A percentile compares a stretch with the other conserved stretches of the same genome.
Evolutionary conservation across 2,113 vertebrate genomes (phyloP).

Genomic region (Bujurquina vittata): DNA sequence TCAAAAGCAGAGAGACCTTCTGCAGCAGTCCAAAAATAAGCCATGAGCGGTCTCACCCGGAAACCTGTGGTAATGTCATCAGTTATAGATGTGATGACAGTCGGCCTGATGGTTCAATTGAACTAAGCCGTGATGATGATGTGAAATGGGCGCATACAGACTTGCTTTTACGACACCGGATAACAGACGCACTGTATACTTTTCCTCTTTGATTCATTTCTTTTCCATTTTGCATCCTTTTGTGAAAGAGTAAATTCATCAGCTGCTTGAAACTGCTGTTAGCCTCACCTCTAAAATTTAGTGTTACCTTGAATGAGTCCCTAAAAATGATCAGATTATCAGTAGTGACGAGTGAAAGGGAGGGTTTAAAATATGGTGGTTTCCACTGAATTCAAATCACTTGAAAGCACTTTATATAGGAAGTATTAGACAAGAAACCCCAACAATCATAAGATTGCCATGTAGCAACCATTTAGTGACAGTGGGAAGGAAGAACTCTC

Average conservation of each 20-base stretch:
- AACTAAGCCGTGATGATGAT: slow-evolving; percentile 23
- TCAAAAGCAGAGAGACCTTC: slow-evolving; percentile 40
- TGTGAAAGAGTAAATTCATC: neutral
- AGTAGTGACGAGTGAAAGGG: neutral
- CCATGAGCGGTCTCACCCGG: slow-evolving; percentile 38
- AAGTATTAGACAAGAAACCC: neutral
- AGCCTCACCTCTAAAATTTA: neutral
- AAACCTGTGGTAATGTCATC: slow-evolving; percentile 61
- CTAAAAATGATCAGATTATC: neutral
- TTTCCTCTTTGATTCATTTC: slow-evolving; percentile 1
- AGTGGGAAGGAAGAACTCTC: neutral
- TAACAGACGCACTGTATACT: neutral
- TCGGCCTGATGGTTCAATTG: slow-evolving; percentile 49
- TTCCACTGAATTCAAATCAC: neutral
- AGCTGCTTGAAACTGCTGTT: neutral
- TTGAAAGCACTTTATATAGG: neutral
- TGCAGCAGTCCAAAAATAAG: slow-evolving; percentile 17
- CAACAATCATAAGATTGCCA: neutral
- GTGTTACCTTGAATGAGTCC: neutral
- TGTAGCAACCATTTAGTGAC: neutral
- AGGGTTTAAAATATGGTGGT: neutral
- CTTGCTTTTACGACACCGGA: neutral
- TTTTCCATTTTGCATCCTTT: neutral
- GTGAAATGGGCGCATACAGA: neutral
- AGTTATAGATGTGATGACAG: slow-evolving; percentile 51